A percentile compares a stretch with the other conserved stretches of the same genome.
Evolutionary conservation across 2,888 invertebrate genomes (phyloP).

Genomic region (Acronicta alni): DNA sequence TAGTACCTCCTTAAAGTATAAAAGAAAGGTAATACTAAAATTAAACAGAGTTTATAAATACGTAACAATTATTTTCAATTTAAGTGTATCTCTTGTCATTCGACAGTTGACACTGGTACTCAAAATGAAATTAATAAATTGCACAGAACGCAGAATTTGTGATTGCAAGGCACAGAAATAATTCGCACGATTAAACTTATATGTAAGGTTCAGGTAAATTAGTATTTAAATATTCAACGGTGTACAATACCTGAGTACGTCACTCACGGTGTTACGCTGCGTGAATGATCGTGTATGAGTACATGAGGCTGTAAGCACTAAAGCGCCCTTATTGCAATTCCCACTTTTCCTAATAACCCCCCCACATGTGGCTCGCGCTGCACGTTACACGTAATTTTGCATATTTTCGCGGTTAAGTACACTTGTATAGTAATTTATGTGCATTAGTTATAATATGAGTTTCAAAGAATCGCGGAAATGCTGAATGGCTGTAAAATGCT

Average conservation of each 20-base stretch:
- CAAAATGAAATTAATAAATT: too few species aligned
- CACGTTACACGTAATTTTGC: conserved; percentile 75
- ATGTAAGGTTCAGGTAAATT: conserved; percentile 13
- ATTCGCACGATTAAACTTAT: conserved; percentile 3
- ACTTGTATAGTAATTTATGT: conserved; percentile 77
- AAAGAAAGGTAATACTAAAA: conserved; percentile 38
- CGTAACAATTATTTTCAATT: too few species aligned
- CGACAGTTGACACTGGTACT: too few species aligned
- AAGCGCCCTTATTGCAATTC: conserved; percentile 71
- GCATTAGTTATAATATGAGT: conserved; percentile 70
- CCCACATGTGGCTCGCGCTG: conserved; percentile 67
- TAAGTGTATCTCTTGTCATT: too few species aligned
- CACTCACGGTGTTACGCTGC: conserved; percentile 39
- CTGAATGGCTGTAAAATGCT: conserved; percentile 59
- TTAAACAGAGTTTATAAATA: conserved; percentile 3
- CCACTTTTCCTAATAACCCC: conserved; percentile 76
- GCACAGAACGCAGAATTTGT: too few species aligned
- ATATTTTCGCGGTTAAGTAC: conserved; percentile 75
- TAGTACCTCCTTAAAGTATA: conserved; percentile 55
- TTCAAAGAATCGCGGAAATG: conserved; percentile 67
- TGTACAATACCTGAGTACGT: conserved; percentile 28
- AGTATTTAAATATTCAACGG: conserved; percentile 34
- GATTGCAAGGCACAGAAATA: too few species aligned
- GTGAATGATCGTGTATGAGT: conserved; percentile 61
- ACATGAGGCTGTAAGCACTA: conserved; percentile 21